These are phyloP conservation scores for Hybognathus amarus DNA, from an alignment of 2,797 vertebrate species.

Conservation along the genomic window DNA sequence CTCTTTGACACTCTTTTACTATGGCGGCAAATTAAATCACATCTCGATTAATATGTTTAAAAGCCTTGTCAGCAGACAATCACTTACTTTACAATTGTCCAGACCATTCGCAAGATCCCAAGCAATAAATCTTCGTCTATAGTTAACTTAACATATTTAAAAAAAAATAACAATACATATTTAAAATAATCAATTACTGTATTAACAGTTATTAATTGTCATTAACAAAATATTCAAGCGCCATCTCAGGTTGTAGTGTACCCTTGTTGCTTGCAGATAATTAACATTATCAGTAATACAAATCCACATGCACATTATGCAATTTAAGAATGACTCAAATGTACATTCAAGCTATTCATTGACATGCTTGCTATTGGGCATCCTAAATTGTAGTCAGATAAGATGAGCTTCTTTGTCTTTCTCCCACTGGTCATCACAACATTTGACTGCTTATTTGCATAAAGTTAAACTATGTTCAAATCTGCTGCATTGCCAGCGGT, in stretches of 20 bases:
- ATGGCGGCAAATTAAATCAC: slow-evolving; percentile 16
- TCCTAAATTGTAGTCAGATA: background rate
- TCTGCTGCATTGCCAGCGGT: background rate
- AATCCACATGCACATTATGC: background rate
- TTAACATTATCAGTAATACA: background rate
- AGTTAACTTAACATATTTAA: background rate
- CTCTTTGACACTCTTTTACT: slow-evolving; percentile 6
- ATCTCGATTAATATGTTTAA: slow-evolving; percentile 25
- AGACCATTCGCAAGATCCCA: background rate
- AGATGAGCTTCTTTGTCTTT: background rate
- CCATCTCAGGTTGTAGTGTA: background rate
- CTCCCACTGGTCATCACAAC: background rate
- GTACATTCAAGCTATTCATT: background rate
- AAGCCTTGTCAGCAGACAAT: slow-evolving; percentile 3
- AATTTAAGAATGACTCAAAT: background rate
- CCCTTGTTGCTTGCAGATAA: background rate
- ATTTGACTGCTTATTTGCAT: slow-evolving; percentile 18
- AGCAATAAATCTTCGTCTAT: background rate
- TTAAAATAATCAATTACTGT: background rate
- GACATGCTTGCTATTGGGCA: background rate
- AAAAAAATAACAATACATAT: background rate
- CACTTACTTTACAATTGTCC: background rate
- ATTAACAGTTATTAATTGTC: background rate
- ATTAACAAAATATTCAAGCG: background rate
- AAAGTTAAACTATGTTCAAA: background rate